Evolutionary conservation across 2,888 invertebrate genomes (phyloP).

Genomic region (Cyclophora punctaria): DNA sequence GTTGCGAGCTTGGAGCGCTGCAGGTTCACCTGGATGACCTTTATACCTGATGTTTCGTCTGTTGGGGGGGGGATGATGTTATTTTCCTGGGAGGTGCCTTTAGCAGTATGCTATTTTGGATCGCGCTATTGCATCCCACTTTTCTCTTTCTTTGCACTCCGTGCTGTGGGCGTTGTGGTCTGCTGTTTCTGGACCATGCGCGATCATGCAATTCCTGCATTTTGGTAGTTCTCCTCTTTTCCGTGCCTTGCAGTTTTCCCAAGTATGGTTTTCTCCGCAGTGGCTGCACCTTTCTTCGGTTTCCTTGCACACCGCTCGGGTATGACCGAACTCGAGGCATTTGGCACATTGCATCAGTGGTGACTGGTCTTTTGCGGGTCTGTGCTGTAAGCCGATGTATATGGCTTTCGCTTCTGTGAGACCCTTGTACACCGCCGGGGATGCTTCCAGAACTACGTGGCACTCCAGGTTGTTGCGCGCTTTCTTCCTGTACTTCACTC

Average conservation of each 20-base stretch:
- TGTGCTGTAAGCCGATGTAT: not conserved
- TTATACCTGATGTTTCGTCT: too few species aligned
- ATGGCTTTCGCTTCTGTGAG: not conserved
- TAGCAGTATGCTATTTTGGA: not conserved
- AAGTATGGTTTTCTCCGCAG: slow-evolving; percentile 5
- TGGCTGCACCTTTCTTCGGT: slow-evolving; percentile 6
- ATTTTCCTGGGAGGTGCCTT: too few species aligned
- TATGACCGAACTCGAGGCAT: slow-evolving; percentile 11
- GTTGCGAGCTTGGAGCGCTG: not conserved
- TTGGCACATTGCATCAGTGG: slow-evolving; percentile 11
- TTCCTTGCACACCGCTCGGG: slow-evolving; percentile 5
- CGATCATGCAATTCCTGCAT: slow-evolving; percentile 2
- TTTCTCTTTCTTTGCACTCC: not conserved
- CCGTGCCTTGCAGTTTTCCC: not conserved
- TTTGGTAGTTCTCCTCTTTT: not conserved
- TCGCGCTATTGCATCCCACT: slow-evolving; percentile 4
- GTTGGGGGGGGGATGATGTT: too few species aligned
- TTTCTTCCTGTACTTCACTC: slow-evolving; percentile 1
- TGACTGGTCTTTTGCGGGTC: slow-evolving; percentile 9
- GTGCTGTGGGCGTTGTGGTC: slow-evolving; percentile 5
- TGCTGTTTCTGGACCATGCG: not conserved
- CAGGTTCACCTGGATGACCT: not conserved
- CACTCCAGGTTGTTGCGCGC: not conserved
- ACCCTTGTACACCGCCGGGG: not conserved
- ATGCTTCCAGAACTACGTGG: not conserved